A percentile compares a stretch with the other conserved stretches of the same genome.
Evolutionary conservation across 2,113 vertebrate species (phyloP).

Genomic region (Osmerus mordax): DNA sequence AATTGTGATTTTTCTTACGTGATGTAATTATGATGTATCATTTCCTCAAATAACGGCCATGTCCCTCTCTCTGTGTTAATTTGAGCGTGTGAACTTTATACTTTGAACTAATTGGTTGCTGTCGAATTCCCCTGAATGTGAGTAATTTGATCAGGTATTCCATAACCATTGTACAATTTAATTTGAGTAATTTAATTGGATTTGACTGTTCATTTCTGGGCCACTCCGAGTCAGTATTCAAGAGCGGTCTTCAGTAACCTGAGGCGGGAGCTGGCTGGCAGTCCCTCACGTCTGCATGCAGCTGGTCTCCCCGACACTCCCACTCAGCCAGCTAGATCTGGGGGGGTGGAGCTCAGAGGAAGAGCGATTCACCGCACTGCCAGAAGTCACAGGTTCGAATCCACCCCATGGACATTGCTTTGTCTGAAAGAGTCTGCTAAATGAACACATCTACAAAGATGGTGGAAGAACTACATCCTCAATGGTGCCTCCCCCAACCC

Average conservation of each 20-base stretch:
- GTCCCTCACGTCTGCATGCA: constrained; percentile 42
- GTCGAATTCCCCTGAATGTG: constrained; percentile 71
- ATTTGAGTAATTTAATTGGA: constrained; percentile 73
- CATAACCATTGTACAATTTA: constrained; percentile 75
- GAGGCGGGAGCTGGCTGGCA: constrained; percentile 54
- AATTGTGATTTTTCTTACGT: constrained; percentile 59
- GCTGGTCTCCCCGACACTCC: no score
- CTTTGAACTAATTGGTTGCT: constrained; percentile 75
- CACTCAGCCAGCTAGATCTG: no score
- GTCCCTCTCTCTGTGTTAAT: constrained; percentile 68
- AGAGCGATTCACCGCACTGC: no score
- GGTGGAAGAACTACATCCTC: no score
- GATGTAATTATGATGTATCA: constrained; percentile 72
- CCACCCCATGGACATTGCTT: no score
- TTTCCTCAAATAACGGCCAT: constrained; percentile 68
- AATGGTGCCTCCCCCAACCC: no score
- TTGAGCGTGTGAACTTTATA: constrained; percentile 73
- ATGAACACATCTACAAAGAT: no score
- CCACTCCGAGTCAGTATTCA: constrained; percentile 69
- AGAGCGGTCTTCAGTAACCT: constrained; percentile 62
- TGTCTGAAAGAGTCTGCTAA: no score
- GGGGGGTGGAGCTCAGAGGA: no score
- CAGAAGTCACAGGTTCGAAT: no score
- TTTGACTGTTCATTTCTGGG: constrained; percentile 74
- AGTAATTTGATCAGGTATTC: constrained; percentile 76